Evolutionary conservation across 2,797 vertebrate genomes (phyloP), one percentile per base, ranked within the genome.

Genomic region (Leucoraja ocellata): DNA sequence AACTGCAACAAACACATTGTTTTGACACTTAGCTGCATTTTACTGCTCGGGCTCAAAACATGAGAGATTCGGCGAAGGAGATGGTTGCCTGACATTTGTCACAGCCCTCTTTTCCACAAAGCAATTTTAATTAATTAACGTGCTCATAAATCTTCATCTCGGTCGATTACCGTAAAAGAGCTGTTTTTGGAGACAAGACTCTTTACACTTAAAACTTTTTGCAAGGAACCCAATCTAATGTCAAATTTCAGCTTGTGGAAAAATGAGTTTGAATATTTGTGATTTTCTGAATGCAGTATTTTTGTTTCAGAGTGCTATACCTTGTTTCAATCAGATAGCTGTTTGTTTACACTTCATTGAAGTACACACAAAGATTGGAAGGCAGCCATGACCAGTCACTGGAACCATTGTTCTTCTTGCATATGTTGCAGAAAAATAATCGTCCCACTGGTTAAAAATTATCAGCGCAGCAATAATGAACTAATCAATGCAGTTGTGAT

Each of bases 371-470:
- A 95, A 93, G 93, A 95, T 95, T 95, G 96, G 96, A 95, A 95
- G 94, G 94, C 95, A 95, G 95, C 95, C 94, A 96, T 96, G 94
- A 94, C 95, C 94, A 96, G 94, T 95, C 95, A 94, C 95, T 79
- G 21, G 94, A 93, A 93, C 94, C 94, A 94, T 95, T 94, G 95
- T 95, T 95, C 94, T 94, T 94, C 77, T 93, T 95, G 80, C 7
- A 68, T 93, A 94, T 93, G 93, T 95, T 94, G 93, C 76, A 91
- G 93, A 93, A 93, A 93, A 94, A 94, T 94, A 95, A 94, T 94
- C 93, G 94, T 0, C 21, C n/a, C 94, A 86, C 93, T 93, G 93
- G 93, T 93, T 91, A 80, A 73, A 93, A 91, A 23, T 10, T 10
- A 25, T 39, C n/a, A 86, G 32, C 23, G 65, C 88, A 46, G 32